These are phyloP conservation scores for Alosa sapidissima DNA, from an alignment of 2,797 vertebrate species.

Conservation along the genomic window DNA sequence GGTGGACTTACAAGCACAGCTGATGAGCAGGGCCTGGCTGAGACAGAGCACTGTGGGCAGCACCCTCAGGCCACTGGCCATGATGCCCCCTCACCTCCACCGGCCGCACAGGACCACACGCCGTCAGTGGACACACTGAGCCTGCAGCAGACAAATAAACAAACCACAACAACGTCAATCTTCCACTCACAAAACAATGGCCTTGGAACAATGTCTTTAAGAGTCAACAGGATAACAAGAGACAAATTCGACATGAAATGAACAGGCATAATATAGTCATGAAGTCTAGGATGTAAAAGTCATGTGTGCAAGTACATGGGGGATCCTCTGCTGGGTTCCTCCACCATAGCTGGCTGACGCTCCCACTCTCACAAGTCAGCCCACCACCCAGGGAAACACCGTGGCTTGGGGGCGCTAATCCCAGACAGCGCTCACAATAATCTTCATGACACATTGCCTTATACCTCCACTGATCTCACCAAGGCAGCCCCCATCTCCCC, in stretches of 20 bases:
- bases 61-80: slow-evolving; percentile 72
- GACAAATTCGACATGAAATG: no score
- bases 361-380: not conserved
- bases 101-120: slow-evolving; percentile 59
- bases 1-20: slow-evolving; percentile 72
- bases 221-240: no score
- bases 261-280: not conserved
- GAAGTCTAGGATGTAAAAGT: not conserved
- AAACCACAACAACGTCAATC: not conserved
- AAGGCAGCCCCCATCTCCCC: slow-evolving; percentile 39
- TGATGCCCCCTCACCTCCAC: slow-evolving; percentile 68
- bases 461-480: slow-evolving; percentile 65
- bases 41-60: slow-evolving; percentile 76
- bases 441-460: slow-evolving; percentile 66
- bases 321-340: not conserved
- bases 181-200: no score
- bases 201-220: no score
- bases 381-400: not conserved
- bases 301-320: not conserved
- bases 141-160: slow-evolving; percentile 54
- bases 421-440: slow-evolving; percentile 56
- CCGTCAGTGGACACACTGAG: slow-evolving; percentile 53
- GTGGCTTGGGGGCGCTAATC: slow-evolving; percentile 51
- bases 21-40: slow-evolving; percentile 71
- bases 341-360: not conserved